phyloP scores from a whole-genome alignment of 23 tunicate genomes.

The Styela clava region DNA sequence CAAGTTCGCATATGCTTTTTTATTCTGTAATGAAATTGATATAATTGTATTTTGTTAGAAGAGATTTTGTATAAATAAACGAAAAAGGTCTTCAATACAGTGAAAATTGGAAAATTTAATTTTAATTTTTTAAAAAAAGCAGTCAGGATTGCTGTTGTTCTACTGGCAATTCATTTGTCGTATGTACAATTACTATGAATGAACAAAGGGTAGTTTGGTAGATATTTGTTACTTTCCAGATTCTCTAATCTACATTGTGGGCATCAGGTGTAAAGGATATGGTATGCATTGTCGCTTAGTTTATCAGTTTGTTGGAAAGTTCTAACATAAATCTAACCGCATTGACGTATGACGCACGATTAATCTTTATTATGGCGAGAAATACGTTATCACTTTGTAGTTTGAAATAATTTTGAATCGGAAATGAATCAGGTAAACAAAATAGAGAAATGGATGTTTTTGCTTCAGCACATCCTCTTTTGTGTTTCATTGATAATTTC shows the following conservation, averaged over 20 bases:
- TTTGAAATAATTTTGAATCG: not conserved
- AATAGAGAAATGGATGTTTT: not conserved
- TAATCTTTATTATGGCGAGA: not conserved
- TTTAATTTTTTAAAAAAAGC: too few species aligned
- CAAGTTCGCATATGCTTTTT: not conserved
- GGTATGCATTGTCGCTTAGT: not conserved
- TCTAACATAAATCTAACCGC: not conserved
- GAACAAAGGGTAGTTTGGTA: too few species aligned
- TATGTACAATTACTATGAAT: too few species aligned
- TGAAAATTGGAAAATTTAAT: too few species aligned
- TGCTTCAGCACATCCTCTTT: not conserved
- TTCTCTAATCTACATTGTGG: too few species aligned
- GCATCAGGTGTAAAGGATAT: not conserved
- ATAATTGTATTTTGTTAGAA: too few species aligned
- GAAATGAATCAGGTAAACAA: not conserved
- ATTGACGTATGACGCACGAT: not conserved
- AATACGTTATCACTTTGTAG: not conserved
- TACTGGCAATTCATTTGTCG: too few species aligned
- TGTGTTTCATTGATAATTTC: not conserved
- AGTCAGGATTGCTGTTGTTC: too few species aligned
- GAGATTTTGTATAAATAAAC: too few species aligned
- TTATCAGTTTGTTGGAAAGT: not conserved
- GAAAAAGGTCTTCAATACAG: too few species aligned
- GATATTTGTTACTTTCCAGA: too few species aligned
- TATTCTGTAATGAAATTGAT: not conserved